A percentile compares a stretch with the other conserved stretches of the same genome.
These are phyloP conservation scores for Tortrix viridana DNA, from an alignment of 2,888 invertebrate genomes.

Conservation along the genomic window DNA sequence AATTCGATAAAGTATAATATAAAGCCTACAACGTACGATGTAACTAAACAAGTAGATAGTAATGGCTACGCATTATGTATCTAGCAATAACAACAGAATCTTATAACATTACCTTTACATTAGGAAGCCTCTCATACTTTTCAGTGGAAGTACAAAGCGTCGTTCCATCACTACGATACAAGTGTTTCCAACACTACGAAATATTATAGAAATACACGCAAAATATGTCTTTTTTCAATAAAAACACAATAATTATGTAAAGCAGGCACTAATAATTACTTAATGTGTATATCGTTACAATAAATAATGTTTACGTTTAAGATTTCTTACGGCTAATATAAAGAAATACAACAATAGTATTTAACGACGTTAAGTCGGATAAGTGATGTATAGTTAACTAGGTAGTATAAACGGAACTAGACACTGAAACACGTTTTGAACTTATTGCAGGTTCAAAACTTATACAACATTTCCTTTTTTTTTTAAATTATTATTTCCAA, in stretches of 20 bases:
- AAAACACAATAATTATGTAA: slow-evolving; percentile 69
- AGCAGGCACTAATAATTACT: slow-evolving; percentile 83
- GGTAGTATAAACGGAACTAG: slow-evolving; percentile 31
- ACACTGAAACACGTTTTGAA: slow-evolving; percentile 29
- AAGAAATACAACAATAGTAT: slow-evolving; percentile 62
- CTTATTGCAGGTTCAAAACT: slow-evolving; percentile 26
- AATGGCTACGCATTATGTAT: slow-evolving; percentile 82
- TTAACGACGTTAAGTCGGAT: slow-evolving; percentile 45
- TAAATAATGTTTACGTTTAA: slow-evolving; percentile 81
- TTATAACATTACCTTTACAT: slow-evolving; percentile 72
- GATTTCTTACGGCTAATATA: slow-evolving; percentile 71
- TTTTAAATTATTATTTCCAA: slow-evolving; percentile 1
- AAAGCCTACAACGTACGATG: slow-evolving; percentile 69
- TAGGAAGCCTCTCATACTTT: slow-evolving; percentile 79
- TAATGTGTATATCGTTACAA: slow-evolving; percentile 78
- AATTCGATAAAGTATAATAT: slow-evolving; percentile 75
- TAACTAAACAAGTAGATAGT: slow-evolving; percentile 71
- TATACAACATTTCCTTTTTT: slow-evolving; percentile 6
- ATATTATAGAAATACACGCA: slow-evolving; percentile 66
- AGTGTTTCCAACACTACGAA: slow-evolving; percentile 72
- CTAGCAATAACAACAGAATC: slow-evolving; percentile 83
- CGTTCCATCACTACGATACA: slow-evolving; percentile 51
- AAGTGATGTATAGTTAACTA: slow-evolving; percentile 37
- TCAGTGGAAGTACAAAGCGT: slow-evolving; percentile 66
- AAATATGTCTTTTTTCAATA: slow-evolving; percentile 79